Evolutionary conservation across 2,113 vertebrate genomes (phyloP), one percentile per base, ranked within the genome.

Genomic region (Oreotragus oreotragus): DNA sequence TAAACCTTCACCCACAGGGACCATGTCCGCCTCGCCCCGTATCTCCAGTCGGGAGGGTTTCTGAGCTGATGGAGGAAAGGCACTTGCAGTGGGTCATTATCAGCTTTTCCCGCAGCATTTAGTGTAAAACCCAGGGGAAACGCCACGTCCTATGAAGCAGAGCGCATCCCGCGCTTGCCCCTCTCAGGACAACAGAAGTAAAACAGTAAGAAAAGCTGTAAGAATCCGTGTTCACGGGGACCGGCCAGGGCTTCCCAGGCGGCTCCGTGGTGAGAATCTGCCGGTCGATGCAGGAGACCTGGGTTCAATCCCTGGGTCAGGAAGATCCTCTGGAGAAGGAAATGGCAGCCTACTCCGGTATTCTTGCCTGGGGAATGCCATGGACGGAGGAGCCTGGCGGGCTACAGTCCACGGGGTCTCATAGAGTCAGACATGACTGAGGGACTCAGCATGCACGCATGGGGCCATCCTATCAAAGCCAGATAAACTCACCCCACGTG

Each of bases 181-280:
- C 14, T 10, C 27, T 58, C 9, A 66, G 11, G 27, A 27, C 7
- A 3, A 28, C 6, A 53, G 14, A 11, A 45, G 23, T 11, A 30
- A 58, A 36, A n/a, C 19, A 4, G 3, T 6, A n/a, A 39, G 5
- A 5, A 27, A 30, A 57, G 23, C 0, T 51, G 23, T 0, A 6
- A 14, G 33, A 57, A 23, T 5, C 36, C 49, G 25, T 3, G 1
- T 2, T 11, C 10, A 1, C 30, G 4, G 19, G 8, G 21, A 2
- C 17, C 12, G 7, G 8, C 17, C 77, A 39, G n/a, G 17, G n/a
- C 66, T 23, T 39, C n/a, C 66, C 66, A 3, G 19, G n/a, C 1
- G 66, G n/a, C 66, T 70, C 66, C 23, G 66, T 0, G 64, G 33
- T 10, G 6, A 39, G 19, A 39, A 6, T 2, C 10, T 39, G 66